Evolutionary conservation across 2,113 vertebrate species (phyloP).

Genomic region (Meleagris gallopavo): DNA sequence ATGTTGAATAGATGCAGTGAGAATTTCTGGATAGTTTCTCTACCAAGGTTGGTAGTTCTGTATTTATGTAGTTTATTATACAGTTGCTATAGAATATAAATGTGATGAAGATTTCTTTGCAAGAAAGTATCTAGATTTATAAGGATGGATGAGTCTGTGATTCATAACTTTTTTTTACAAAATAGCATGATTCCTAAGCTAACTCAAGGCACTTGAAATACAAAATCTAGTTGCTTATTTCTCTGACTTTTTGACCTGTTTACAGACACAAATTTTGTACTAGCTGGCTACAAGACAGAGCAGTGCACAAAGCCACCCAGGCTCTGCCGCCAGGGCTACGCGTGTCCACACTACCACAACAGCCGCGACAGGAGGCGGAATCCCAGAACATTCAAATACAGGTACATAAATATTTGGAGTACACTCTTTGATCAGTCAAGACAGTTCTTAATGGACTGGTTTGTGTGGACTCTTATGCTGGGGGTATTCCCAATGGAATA

Average conservation of each 20-base stretch:
- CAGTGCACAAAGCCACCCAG: conserved; percentile 92
- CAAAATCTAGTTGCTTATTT: background rate
- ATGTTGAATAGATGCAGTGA: background rate
- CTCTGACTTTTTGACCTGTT: conserved; percentile 20
- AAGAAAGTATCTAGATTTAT: background rate
- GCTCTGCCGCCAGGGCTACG: conserved; percentile 93
- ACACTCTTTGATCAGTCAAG: background rate
- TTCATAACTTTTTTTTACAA: background rate
- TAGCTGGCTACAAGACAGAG: conserved; percentile 94
- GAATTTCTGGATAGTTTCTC: background rate
- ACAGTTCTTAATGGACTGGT: background rate
- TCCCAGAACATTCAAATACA: conserved; percentile 91
- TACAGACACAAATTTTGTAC: conserved; percentile 90
- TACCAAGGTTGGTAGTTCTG: background rate
- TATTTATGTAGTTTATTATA: background rate
- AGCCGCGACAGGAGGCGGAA: conserved; percentile 90
- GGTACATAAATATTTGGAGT: conserved; percentile 72
- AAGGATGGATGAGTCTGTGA: background rate
- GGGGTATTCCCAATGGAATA: background rate
- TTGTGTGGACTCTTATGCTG: background rate
- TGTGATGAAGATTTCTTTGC: background rate
- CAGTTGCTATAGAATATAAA: background rate
- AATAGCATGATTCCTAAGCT: background rate
- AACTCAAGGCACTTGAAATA: background rate
- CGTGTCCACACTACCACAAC: conserved; percentile 93